phyloP scores from a whole-genome alignment of 2,888 invertebrate genomes.

The Siphonodentalium dalli region DNA sequence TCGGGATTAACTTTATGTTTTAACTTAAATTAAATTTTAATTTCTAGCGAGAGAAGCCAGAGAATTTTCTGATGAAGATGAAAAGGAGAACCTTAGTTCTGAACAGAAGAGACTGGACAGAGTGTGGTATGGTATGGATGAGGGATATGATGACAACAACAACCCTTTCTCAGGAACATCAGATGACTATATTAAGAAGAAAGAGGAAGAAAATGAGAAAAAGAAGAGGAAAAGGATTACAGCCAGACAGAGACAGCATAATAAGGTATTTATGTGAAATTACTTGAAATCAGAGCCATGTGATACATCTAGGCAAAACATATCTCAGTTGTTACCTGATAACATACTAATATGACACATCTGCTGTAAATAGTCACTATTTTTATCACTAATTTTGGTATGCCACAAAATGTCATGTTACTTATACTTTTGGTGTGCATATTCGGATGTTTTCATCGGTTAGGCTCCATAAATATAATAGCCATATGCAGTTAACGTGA shows the following conservation, averaged over 20 bases:
- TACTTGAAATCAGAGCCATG: too few species aligned
- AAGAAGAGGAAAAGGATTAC: conserved; percentile 90
- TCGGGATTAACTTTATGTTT: too few species aligned
- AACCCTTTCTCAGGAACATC: conserved; percentile 88
- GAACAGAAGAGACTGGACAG: conserved; percentile 73
- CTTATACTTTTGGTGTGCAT: too few species aligned
- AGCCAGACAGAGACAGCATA: conserved; percentile 94
- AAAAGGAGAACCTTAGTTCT: conserved; percentile 66
- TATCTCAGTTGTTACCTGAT: too few species aligned
- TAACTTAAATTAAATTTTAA: background rate
- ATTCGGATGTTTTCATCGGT: too few species aligned
- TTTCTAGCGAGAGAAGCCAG: conserved; percentile 32
- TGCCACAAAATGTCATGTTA: too few species aligned
- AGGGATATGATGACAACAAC: conserved; percentile 78
- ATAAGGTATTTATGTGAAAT: conserved; percentile 71
- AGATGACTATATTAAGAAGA: conserved; percentile 90
- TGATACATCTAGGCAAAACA: too few species aligned
- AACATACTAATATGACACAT: too few species aligned
- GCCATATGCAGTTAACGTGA: too few species aligned
- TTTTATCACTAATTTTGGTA: too few species aligned
- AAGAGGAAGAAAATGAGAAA: conserved; percentile 91
- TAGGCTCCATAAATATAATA: too few species aligned
- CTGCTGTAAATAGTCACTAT: too few species aligned
- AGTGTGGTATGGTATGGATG: conserved; percentile 97
- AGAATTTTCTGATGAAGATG: conserved; percentile 69